Evolutionary conservation across 2,113 vertebrate species (phyloP).

Genomic region (Percopsis transmontana): DNA sequence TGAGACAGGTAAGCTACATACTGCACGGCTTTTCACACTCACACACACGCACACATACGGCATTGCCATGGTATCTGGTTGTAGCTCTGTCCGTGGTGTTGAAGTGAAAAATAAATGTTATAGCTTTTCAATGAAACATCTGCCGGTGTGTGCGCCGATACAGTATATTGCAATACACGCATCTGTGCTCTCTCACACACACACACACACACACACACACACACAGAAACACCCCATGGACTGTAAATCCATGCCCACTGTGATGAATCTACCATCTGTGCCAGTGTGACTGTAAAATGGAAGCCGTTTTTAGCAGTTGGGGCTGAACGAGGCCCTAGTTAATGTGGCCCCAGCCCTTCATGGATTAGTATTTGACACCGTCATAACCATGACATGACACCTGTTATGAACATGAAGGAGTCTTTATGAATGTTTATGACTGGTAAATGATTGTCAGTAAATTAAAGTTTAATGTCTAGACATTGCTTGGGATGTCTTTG

Average conservation of each 20-base stretch:
- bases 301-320: constrained; percentile 34
- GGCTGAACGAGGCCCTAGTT: constrained; percentile 17
- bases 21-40: too few relatives aligned
- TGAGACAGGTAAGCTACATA: too few relatives aligned
- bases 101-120: constrained; percentile 10
- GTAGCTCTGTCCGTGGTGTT: constrained; percentile 45
- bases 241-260: not conserved
- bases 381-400: too few relatives aligned
- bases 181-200: not conserved
- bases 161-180: too few relatives aligned
- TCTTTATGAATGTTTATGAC: too few relatives aligned
- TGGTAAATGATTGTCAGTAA: too few relatives aligned
- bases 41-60: not conserved
- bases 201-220: not conserved
- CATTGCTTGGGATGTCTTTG: too few relatives aligned
- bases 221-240: not conserved
- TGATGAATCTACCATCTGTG: constrained; percentile 19
- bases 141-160: not conserved
- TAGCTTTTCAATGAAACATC: not conserved
- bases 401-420: too few relatives aligned
- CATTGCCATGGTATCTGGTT: not conserved
- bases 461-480: too few relatives aligned
- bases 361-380: too few relatives aligned
- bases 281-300: constrained; percentile 15
- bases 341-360: constrained; percentile 10